These are phyloP conservation scores for Cybosia mesomella DNA, from an alignment of 2,888 invertebrate genomes.

Conservation along the genomic window DNA sequence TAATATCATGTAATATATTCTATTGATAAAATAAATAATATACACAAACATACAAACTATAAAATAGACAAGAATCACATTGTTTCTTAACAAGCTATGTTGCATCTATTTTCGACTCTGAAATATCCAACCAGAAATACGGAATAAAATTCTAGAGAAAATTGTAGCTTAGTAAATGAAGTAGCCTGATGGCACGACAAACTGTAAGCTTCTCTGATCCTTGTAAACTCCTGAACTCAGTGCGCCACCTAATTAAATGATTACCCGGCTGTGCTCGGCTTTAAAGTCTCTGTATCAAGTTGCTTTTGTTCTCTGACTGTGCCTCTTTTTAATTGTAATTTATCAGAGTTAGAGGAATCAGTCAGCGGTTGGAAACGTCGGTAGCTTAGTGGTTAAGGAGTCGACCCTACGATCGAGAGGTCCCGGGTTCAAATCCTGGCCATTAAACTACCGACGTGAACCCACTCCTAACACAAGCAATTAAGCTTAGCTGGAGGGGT, in stretches of 20 bases:
- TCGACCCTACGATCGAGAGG: too few relatives aligned
- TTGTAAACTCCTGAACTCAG: constrained; percentile 63
- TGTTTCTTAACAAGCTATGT: background rate
- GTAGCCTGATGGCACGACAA: constrained; percentile 53
- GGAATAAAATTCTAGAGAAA: constrained; percentile 27
- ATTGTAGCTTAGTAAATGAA: constrained; percentile 55
- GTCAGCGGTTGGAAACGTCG: too few relatives aligned
- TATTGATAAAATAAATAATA: background rate
- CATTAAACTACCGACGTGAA: too few relatives aligned
- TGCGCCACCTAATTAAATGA: constrained; percentile 74
- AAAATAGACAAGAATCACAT: background rate
- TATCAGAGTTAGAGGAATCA: background rate
- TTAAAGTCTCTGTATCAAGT: constrained; percentile 38
- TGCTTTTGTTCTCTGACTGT: constrained; percentile 25
- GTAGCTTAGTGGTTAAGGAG: too few relatives aligned
- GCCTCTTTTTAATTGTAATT: constrained; percentile 19
- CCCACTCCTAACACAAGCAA: too few relatives aligned
- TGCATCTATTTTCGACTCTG: background rate
- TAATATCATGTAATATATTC: too few relatives aligned
- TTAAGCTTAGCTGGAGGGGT: too few relatives aligned
- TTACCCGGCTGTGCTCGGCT: constrained; percentile 63
- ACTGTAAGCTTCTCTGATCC: constrained; percentile 62
- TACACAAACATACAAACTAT: too few relatives aligned
- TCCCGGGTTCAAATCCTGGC: too few relatives aligned
- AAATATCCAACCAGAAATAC: background rate